Conservation (phyloP, 2,888 invertebrate species). For the Micoletzkya japonica region DNA sequence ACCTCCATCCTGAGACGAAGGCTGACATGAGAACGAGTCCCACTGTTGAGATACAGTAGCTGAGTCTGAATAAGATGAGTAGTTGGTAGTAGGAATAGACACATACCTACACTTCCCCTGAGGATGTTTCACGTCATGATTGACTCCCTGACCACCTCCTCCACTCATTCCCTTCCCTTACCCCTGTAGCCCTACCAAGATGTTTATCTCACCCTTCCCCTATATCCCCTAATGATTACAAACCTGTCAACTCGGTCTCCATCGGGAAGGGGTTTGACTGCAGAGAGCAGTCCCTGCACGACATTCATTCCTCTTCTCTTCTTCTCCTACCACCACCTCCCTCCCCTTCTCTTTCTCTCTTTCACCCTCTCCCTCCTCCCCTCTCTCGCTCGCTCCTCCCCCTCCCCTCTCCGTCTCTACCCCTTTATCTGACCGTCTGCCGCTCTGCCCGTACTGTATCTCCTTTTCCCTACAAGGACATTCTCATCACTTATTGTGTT, state of each 20-base stretch:
- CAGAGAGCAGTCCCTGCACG: conserved; percentile 56
- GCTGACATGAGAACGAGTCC: conserved; percentile 67
- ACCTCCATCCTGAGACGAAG: conserved; percentile 67
- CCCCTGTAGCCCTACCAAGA: too few relatives aligned
- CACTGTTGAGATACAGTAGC: conserved; percentile 66
- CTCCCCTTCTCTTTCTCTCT: conserved; percentile 6
- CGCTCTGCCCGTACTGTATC: conserved; percentile 4
- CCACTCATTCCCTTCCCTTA: too few relatives aligned
- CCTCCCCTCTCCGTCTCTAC: conserved; percentile 7
- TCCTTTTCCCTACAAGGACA: background rate
- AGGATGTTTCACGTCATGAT: too few relatives aligned
- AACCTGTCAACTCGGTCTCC: conserved; percentile 38
- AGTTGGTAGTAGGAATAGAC: background rate
- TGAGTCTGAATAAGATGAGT: conserved; percentile 25
- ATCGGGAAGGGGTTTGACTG: conserved; percentile 56
- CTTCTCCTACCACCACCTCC: conserved; percentile 2
- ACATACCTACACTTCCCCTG: conserved; percentile 37
- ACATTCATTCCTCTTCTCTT: conserved; percentile 52
- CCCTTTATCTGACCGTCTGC: conserved; percentile 4
- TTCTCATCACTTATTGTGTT: background rate
- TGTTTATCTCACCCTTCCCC: too few relatives aligned
- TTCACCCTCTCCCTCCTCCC: background rate
- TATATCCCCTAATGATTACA: too few relatives aligned
- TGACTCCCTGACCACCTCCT: too few relatives aligned
- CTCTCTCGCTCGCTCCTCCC: background rate